Conservation (phyloP, 1,140 invertebrate species). For the Myzus persicae region DNA sequence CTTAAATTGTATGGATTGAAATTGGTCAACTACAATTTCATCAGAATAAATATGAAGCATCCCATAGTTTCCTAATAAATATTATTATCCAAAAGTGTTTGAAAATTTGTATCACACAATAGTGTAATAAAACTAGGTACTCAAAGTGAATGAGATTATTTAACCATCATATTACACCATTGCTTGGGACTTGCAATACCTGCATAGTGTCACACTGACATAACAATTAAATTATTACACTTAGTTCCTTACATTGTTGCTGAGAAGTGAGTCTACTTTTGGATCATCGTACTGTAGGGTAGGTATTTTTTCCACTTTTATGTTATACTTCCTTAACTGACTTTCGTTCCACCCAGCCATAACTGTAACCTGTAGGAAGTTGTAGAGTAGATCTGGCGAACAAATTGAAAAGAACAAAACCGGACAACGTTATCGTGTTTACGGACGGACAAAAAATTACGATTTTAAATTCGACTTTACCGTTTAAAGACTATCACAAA, state of each 20-base stretch:
- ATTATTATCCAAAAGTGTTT: no score
- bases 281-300: constrained; percentile 56
- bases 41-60: no score
- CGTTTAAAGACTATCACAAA: background rate
- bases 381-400: background rate
- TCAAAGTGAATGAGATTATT: no score
- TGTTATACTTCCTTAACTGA: constrained; percentile 57
- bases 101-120: no score
- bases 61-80: no score
- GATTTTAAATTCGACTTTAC: background rate
- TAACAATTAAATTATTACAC: no score
- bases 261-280: constrained; percentile 51
- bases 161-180: no score
- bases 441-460: background rate
- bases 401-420: background rate
- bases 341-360: constrained; percentile 45
- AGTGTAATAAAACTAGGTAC: no score
- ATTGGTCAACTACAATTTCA: no score
- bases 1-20: background rate
- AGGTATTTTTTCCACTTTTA: constrained; percentile 58
- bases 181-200: background rate
- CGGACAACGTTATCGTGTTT: background rate
- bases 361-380: background rate
- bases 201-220: background rate
- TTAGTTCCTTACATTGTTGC: constrained; percentile 53